Evolutionary conservation across 2,888 invertebrate species (phyloP), one percentile per base, ranked within the genome.

Genomic region (Troilus luridus): DNA sequence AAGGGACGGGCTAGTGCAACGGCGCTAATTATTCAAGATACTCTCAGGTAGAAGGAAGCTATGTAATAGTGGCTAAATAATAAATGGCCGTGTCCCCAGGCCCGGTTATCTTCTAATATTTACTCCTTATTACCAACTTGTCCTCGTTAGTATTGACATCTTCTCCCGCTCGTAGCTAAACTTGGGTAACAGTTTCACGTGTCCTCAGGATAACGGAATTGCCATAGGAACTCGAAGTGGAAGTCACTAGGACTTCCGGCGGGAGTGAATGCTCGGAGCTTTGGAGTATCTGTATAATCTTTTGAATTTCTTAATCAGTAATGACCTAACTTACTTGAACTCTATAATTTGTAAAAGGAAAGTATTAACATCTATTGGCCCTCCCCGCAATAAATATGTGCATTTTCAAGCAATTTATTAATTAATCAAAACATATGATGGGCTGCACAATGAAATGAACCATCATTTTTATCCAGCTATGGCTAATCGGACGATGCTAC

Each of bases 61-160:
- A 67, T 89, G 64, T 89, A 89, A 89, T 88, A 88, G 88, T 64
- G 21, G 14, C 62, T 88, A 19, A 60, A 88, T 88, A 64, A 62
- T 89, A 54, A 14, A 89, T 10, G 62, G 1, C n/a, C 8, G 27
- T 88, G 88, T 41, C 64, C n/a, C 64, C 41, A 21, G 54, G 1
- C 19, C 60, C 64, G 27, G 54, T 41, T 67, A 62, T 64, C 11
- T 67, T 89, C 89, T 89, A 89, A 89, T 89, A 89, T 89, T 89
- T 21, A 89, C 12, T 56, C 89, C 89, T 89, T 64, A 89, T 89
- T 89, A 89, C 11, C 64, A 89, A 89, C 62, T 89, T 85, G 85
- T 85, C n/a, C 85, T 85, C 56, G 56, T 85, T 85, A 85, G 85
- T 10, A 56, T 56, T 85, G 85, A 58, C 85, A 85, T 85, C 85